Conservation (phyloP, 2,888 invertebrate species). For the Scaeva pyrastri region DNA sequence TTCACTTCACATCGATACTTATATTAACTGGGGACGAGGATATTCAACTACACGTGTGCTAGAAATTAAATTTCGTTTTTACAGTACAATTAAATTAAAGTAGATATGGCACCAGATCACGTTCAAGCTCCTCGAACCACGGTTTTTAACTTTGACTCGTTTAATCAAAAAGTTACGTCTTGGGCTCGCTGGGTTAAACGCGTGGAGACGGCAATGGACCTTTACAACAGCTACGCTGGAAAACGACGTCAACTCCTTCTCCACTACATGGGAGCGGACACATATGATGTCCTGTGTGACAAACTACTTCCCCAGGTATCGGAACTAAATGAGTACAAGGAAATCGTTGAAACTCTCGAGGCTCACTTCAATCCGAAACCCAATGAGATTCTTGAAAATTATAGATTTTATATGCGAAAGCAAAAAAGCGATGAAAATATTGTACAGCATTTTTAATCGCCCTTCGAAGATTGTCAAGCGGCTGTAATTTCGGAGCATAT, state of each 20-base stretch:
- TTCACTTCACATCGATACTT: neutral
- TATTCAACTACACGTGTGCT: neutral
- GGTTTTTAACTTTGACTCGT: slow-evolving; percentile 46
- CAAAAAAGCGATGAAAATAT: slow-evolving; percentile 48
- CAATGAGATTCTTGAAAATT: slow-evolving; percentile 63
- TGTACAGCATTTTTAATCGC: slow-evolving; percentile 43
- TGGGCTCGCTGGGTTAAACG: slow-evolving; percentile 50
- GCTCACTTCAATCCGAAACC: slow-evolving; percentile 54
- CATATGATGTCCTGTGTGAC: neutral
- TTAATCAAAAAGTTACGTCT: slow-evolving; percentile 37
- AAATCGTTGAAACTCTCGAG: slow-evolving; percentile 43
- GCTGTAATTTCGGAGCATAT: slow-evolving; percentile 55
- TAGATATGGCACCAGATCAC: neutral
- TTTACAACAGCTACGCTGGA: slow-evolving; percentile 26
- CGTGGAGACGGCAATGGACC: neutral
- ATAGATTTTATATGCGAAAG: slow-evolving; percentile 57
- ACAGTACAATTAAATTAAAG: slow-evolving; percentile 22
- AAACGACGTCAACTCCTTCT: slow-evolving; percentile 43
- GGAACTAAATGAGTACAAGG: slow-evolving; percentile 36
- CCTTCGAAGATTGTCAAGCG: slow-evolving; percentile 37
- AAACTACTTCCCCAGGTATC: neutral
- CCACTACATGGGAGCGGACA: slow-evolving; percentile 53
- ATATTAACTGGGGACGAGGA: slow-evolving; percentile 14
- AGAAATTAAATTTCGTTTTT: slow-evolving; percentile 17
- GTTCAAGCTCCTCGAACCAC: neutral